Evolutionary conservation across 2,113 vertebrate species (phyloP).

Genomic region (Silurus meridionalis): DNA sequence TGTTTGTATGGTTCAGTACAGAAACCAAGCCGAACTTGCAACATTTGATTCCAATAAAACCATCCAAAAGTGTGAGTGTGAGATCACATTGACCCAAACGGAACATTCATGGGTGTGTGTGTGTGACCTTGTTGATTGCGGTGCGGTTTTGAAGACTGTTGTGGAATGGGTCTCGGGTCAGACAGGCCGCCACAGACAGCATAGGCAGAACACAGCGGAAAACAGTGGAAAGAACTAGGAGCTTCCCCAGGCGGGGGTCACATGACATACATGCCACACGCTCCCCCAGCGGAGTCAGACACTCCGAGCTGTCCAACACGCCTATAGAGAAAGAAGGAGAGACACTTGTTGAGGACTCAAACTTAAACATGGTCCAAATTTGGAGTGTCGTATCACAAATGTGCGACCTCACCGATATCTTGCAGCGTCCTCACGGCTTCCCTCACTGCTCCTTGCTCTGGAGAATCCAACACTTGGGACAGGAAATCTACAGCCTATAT

Average conservation of each 20-base stretch:
- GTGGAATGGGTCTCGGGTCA: conserved; percentile 93
- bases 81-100: neutral
- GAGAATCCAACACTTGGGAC: conserved; percentile 92
- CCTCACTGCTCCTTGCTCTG: conserved; percentile 80
- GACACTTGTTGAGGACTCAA: neutral
- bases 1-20: neutral
- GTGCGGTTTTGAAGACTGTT: conserved; percentile 90
- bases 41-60: neutral
- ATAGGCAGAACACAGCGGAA: conserved; percentile 89
- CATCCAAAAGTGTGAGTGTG: neutral
- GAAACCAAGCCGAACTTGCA: neutral
- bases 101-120: neutral
- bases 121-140: conserved; percentile 80
- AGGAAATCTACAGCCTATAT: conserved; percentile 89
- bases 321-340: conserved; percentile 65
- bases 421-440: conserved; percentile 86
- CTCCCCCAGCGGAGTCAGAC: conserved; percentile 86
- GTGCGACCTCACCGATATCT: conserved; percentile 80
- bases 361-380: neutral
- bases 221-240: conserved; percentile 85
- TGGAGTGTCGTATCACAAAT: too few relatives aligned
- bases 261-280: conserved; percentile 88
- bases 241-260: conserved; percentile 91
- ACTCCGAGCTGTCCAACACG: conserved; percentile 84
- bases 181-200: conserved; percentile 85